Percentiles rank a stretch among this genome's conserved stretches.
Evolutionary conservation across 2,113 vertebrate genomes (phyloP).

Genomic region (Dipodomys ordii): DNA sequence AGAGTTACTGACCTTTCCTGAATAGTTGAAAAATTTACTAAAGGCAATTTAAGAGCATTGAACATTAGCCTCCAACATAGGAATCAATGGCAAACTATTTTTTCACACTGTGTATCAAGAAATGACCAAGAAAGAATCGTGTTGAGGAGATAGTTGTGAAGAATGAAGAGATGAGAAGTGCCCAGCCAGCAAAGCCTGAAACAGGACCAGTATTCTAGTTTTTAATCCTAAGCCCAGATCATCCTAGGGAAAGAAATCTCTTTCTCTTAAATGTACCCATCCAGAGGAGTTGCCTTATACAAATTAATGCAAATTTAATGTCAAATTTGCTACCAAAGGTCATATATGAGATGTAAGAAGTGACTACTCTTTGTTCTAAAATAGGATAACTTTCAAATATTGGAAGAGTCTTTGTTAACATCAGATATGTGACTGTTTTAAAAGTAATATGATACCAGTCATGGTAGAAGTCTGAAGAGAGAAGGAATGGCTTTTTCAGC

Average conservation of each 20-base stretch:
- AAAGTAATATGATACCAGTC: neutral
- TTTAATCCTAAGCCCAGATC: neutral
- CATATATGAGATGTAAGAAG: neutral
- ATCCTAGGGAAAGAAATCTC: neutral
- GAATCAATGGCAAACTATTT: slow-evolving; percentile 33
- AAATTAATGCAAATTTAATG: neutral
- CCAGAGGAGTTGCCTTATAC: neutral
- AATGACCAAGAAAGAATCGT: neutral
- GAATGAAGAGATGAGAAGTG: neutral
- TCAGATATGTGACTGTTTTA: neutral
- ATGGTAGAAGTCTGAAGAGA: neutral
- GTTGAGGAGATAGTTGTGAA: neutral
- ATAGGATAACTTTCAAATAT: neutral
- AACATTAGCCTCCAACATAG: slow-evolving; percentile 23
- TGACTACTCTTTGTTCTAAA: neutral
- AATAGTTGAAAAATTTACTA: slow-evolving; percentile 12
- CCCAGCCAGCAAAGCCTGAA: neutral
- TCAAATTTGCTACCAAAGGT: neutral
- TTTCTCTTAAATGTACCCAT: neutral
- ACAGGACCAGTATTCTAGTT: neutral
- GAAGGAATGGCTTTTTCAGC: no score
- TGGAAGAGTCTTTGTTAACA: neutral
- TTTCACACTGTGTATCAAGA: neutral
- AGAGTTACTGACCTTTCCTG: slow-evolving; percentile 1
- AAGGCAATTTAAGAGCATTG: slow-evolving; percentile 8